These are phyloP conservation scores for Ptiloglossa arizonensis DNA, from an alignment of 1,140 invertebrate species.

Conservation along the genomic window DNA sequence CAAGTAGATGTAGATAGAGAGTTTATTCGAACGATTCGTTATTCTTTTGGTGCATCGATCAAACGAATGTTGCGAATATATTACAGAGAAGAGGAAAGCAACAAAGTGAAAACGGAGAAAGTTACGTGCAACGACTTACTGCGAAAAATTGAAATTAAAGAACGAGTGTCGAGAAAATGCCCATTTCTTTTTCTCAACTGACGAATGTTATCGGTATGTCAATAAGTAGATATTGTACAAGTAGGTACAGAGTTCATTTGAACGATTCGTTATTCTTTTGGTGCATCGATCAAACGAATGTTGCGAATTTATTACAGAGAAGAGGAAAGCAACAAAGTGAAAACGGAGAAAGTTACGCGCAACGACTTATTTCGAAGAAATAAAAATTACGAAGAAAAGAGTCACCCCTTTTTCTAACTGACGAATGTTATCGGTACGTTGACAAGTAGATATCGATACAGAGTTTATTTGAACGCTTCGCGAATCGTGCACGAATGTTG, in stretches of 20 bases:
- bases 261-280: neutral
- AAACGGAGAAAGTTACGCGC: neutral
- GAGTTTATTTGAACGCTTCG: neutral
- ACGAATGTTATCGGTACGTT: conserved; percentile 8
- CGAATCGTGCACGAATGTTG: neutral
- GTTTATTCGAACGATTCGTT: conserved; percentile 8
- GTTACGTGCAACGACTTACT: neutral
- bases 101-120: neutral
- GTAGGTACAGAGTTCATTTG: neutral
- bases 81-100: no score
- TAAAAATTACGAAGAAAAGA: no score
- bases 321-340: no score
- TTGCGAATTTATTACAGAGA: neutral
- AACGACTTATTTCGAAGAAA: no score
- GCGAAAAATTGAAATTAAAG: no score
- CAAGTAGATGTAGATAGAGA: neutral
- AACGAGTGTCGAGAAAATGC: no score
- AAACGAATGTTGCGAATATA: neutral
- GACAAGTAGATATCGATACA: neutral
- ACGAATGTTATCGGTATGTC: conserved; percentile 6
- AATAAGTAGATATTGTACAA: no score
- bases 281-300: neutral
- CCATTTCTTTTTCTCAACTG: neutral
- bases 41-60: neutral
- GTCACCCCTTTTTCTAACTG: neutral